Conservation (phyloP, 2,113 vertebrate genomes). For the Corythoichthys haematopterus region DNA sequence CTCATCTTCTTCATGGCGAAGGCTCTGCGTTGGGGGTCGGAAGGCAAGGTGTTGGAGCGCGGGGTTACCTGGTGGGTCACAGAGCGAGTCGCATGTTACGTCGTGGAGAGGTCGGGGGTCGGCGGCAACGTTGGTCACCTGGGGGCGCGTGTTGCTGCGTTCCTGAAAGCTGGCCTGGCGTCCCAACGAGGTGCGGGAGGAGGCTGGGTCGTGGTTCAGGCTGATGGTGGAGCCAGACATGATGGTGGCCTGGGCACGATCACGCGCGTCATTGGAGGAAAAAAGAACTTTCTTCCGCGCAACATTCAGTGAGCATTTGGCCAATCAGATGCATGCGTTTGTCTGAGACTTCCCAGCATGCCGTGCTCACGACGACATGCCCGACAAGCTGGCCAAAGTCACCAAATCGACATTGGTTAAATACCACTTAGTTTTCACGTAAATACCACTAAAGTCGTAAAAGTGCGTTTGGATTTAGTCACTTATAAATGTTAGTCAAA, state of each 20-base stretch:
- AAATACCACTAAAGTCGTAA: slow-evolving; percentile 24
- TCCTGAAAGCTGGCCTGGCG: slow-evolving; percentile 98
- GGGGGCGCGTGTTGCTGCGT: slow-evolving; percentile 79
- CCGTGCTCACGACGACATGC: slow-evolving; percentile 65
- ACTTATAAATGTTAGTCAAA: not conserved
- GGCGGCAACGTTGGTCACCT: slow-evolving; percentile 59
- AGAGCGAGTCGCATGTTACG: not conserved
- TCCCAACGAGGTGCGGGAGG: slow-evolving; percentile 82
- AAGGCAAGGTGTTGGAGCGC: slow-evolving; percentile 93
- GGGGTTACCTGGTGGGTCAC: slow-evolving; percentile 71
- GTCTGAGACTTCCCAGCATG: slow-evolving; percentile 50
- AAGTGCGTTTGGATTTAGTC: not conserved
- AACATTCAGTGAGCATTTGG: not conserved
- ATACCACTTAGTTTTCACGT: too few relatives aligned
- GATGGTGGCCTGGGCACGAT: slow-evolving; percentile 84
- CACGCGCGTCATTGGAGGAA: not conserved
- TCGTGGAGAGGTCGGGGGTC: not conserved
- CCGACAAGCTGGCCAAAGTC: slow-evolving; percentile 28
- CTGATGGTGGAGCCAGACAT: slow-evolving; percentile 97
- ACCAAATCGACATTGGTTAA: not conserved
- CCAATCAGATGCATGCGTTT: slow-evolving; percentile 42
- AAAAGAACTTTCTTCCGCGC: not conserved
- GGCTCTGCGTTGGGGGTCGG: slow-evolving; percentile 86
- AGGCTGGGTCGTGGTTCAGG: slow-evolving; percentile 86
- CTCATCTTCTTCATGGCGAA: slow-evolving; percentile 91